A percentile compares a stretch with the other conserved stretches of the same genome.
Conservation (phyloP, 2,888 invertebrate genomes). For the Mesorhabditis sp. region DNA sequence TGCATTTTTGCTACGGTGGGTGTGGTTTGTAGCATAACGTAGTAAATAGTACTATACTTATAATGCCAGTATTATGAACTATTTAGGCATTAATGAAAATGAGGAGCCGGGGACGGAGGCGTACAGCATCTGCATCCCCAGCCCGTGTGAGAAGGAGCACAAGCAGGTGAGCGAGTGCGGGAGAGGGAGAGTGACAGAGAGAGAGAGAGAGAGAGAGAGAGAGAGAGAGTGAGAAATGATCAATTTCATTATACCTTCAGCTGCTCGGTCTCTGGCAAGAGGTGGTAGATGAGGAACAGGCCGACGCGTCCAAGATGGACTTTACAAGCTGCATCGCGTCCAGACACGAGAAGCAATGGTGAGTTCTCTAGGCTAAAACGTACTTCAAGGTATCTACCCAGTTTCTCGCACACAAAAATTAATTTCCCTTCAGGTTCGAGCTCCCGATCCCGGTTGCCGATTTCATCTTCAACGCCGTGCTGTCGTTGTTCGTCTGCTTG, state of each 20-base stretch:
- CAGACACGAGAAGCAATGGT: slow-evolving; percentile 52
- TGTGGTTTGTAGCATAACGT: slow-evolving; percentile 21
- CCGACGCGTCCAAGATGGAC: slow-evolving; percentile 30
- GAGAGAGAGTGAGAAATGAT: not conserved
- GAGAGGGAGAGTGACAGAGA: no score
- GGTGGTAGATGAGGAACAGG: slow-evolving; percentile 29
- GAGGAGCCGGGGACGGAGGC: slow-evolving; percentile 34
- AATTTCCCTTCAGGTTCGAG: slow-evolving; percentile 29
- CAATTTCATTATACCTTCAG: slow-evolving; percentile 22
- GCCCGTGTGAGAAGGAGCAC: slow-evolving; percentile 48
- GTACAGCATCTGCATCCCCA: slow-evolving; percentile 52
- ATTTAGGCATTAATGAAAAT: slow-evolving; percentile 16
- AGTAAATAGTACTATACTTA: not conserved
- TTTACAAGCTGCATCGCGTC: slow-evolving; percentile 53
- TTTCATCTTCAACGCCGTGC: slow-evolving; percentile 48
- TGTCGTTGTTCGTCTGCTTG: slow-evolving; percentile 43
- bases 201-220: no score
- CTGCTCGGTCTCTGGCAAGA: slow-evolving; percentile 47
- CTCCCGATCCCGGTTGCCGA: slow-evolving; percentile 49
- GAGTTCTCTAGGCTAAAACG: slow-evolving; percentile 1
- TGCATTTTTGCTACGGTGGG: slow-evolving; percentile 53
- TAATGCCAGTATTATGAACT: not conserved
- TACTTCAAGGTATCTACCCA: not conserved
- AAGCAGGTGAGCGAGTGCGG: slow-evolving; percentile 13
- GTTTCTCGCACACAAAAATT: not conserved